Conservation (phyloP, 2,797 vertebrate species). For the Tadarida brasiliensis region DNA sequence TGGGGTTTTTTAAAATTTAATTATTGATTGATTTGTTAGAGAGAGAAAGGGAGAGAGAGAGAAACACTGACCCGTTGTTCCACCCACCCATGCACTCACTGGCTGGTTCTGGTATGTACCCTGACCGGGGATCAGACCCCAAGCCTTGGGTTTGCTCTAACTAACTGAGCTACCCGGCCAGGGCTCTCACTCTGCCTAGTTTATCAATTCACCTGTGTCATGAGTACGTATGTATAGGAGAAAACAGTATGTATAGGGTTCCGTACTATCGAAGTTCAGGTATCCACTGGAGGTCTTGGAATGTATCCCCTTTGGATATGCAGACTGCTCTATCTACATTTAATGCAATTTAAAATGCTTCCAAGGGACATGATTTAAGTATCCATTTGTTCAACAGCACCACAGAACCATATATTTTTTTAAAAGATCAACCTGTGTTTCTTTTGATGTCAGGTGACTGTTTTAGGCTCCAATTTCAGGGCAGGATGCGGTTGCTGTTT, state of each 20-base stretch:
- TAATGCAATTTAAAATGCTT: slow-evolving; percentile 34
- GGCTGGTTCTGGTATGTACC: not conserved
- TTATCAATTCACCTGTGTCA: not conserved
- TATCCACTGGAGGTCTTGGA: not conserved
- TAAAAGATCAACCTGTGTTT: slow-evolving; percentile 32
- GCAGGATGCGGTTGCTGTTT: slow-evolving; percentile 62
- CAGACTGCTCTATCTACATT: not conserved
- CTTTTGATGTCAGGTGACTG: slow-evolving; percentile 16
- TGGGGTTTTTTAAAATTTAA: too few species aligned
- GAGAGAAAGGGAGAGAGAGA: too few species aligned
- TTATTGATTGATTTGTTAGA: too few species aligned
- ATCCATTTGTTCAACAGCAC: slow-evolving; percentile 44
- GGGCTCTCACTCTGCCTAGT: not conserved
- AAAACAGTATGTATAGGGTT: not conserved
- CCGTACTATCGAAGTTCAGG: not conserved
- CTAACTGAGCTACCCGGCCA: not conserved
- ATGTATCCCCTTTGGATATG: not conserved
- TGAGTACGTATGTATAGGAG: not conserved
- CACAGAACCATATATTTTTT: not conserved
- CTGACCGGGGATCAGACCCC: not conserved
- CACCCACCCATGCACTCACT: not conserved
- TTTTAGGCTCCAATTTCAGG: slow-evolving; percentile 30
- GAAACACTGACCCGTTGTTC: not conserved
- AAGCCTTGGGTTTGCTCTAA: not conserved
- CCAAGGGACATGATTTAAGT: not conserved